phyloP scores from a whole-genome alignment of 2,888 invertebrate species.

The Lasioglossum oenotherae region DNA sequence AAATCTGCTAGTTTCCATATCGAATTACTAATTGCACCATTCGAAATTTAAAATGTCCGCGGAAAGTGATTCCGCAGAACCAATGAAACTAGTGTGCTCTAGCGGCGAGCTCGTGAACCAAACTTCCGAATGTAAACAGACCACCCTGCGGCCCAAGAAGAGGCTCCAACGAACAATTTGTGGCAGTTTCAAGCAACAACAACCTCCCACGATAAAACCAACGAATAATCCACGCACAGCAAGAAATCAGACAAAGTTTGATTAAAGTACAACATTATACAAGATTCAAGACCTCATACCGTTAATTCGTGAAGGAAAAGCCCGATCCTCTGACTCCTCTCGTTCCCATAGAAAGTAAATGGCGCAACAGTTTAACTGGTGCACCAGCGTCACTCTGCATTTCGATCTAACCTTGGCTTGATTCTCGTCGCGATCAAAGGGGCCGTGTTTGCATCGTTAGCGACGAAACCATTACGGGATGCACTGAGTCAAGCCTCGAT shows the following conservation, averaged over 20 bases:
- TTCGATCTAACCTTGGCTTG: conserved; percentile 41
- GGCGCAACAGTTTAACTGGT: conserved; percentile 35
- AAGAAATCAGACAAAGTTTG: neutral
- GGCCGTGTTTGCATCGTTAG: conserved; percentile 15
- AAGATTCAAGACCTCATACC: neutral
- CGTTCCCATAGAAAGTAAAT: conserved; percentile 32
- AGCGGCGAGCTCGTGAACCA: neutral
- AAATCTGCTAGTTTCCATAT: neutral
- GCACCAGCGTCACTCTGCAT: conserved; percentile 7
- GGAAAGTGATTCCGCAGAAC: neutral
- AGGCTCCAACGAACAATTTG: neutral
- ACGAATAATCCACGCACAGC: neutral
- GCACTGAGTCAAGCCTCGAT: neutral
- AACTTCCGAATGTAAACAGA: neutral
- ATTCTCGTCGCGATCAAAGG: conserved; percentile 33
- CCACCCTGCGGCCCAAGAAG: neutral
- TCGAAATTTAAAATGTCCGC: neutral
- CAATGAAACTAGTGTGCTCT: neutral
- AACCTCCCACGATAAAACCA: neutral
- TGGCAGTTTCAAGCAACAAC: neutral
- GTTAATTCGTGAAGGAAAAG: neutral
- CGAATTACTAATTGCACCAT: neutral
- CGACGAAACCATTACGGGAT: neutral
- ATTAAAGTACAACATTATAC: neutral
- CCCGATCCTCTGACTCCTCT: neutral